A percentile compares a stretch with the other conserved stretches of the same genome.
phyloP scores from a whole-genome alignment of 2,797 vertebrate genomes.

The Pangasius sanitwongsei region DNA sequence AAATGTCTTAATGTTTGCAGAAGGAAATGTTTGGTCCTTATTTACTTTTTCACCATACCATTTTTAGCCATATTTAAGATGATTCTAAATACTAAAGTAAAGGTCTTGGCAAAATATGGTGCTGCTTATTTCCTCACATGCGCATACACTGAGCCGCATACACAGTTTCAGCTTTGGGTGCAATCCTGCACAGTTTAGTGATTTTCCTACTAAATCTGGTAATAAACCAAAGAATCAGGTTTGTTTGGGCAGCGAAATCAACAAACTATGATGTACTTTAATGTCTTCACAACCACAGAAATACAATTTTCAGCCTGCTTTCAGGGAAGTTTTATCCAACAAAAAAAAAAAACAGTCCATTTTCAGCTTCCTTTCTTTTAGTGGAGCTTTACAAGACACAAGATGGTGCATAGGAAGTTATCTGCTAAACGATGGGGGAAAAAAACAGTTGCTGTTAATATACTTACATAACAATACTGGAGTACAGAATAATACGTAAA shows the following conservation, averaged over 20 bases:
- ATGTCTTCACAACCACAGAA: background rate
- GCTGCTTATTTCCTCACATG: background rate
- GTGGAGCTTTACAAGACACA: too few species aligned
- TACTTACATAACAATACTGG: slow-evolving; percentile 60
- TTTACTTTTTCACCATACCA: background rate
- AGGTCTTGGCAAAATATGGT: background rate
- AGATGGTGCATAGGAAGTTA: slow-evolving; percentile 13
- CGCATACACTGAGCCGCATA: too few species aligned
- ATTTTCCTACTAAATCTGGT: background rate
- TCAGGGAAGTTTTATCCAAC: background rate
- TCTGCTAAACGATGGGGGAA: slow-evolving; percentile 62
- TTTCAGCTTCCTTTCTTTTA: too few species aligned
- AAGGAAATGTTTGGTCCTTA: background rate
- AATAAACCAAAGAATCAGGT: background rate
- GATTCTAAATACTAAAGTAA: background rate
- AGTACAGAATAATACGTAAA: slow-evolving; percentile 60
- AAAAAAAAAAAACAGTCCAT: background rate
- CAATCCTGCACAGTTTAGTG: background rate
- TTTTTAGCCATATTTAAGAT: background rate
- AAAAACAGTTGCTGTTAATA: slow-evolving; percentile 70
- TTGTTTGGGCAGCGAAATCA: background rate
- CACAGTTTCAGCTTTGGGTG: background rate
- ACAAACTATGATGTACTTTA: background rate
- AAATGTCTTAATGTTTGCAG: background rate
- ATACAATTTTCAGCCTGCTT: background rate